Conservation (phyloP, 2,888 invertebrate species). For the Eubasilissa splendida region DNA sequence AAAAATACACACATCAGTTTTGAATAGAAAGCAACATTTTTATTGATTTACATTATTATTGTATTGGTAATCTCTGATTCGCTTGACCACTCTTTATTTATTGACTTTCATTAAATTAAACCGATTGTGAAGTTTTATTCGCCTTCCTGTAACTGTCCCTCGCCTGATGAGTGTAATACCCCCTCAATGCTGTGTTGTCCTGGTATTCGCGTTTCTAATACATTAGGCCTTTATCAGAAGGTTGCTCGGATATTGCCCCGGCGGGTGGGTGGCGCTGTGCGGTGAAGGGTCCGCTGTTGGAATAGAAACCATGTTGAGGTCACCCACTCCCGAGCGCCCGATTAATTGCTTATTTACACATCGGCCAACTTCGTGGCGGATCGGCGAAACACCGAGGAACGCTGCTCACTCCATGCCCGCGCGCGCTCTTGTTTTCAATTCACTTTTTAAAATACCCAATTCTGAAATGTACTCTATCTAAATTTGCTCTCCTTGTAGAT, state of each 20-base stretch:
- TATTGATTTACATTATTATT: too few species aligned
- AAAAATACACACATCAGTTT: too few species aligned
- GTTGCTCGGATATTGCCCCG: slow-evolving; percentile 46
- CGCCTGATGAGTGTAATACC: too few species aligned
- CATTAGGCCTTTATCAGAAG: slow-evolving; percentile 45
- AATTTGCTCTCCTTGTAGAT: not conserved
- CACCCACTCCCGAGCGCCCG: slow-evolving; percentile 53
- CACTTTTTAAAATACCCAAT: slow-evolving; percentile 5
- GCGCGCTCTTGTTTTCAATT: slow-evolving; percentile 38
- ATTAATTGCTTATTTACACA: slow-evolving; percentile 48
- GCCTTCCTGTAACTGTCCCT: too few species aligned
- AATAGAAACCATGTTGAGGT: slow-evolving; percentile 59
- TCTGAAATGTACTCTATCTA: not conserved
- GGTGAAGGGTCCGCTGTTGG: slow-evolving; percentile 56
- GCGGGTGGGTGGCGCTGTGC: slow-evolving; percentile 35
- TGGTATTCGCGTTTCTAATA: slow-evolving; percentile 40
- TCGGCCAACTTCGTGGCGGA: slow-evolving; percentile 19
- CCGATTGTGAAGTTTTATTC: too few species aligned
- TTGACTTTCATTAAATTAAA: too few species aligned
- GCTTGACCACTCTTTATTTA: too few species aligned
- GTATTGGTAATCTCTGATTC: too few species aligned
- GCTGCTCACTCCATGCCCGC: not conserved
- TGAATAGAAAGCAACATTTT: too few species aligned
- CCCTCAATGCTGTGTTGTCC: slow-evolving; percentile 27
- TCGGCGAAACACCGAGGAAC: not conserved